Percentiles rank a stretch among this genome's conserved stretches.
Evolutionary conservation across 2,888 invertebrate species (phyloP).

Genomic region (Dicycla oo): DNA sequence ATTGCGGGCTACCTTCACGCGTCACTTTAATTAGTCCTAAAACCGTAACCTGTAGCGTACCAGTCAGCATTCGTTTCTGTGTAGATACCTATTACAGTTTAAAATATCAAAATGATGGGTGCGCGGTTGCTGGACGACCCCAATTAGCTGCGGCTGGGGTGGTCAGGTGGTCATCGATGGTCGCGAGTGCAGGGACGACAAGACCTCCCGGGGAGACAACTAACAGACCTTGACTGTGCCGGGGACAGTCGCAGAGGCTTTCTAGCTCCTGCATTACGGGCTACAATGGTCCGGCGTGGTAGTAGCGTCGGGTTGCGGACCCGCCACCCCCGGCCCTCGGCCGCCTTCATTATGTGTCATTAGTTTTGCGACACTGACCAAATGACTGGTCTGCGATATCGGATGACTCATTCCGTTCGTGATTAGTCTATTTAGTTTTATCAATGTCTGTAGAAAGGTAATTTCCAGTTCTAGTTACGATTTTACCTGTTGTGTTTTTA

Average conservation of each 20-base stretch:
- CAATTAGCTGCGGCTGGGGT: conserved; percentile 82
- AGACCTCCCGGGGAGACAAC: conserved; percentile 83
- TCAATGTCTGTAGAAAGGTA: conserved; percentile 71
- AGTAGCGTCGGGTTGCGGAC: conserved; percentile 64
- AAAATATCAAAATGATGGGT: conserved; percentile 63
- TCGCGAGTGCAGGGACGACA: conserved; percentile 78
- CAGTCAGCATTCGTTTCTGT: conserved; percentile 2
- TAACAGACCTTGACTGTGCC: conserved; percentile 86
- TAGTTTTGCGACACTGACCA: conserved; percentile 91
- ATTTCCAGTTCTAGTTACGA: conserved; percentile 66
- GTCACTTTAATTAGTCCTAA: conserved; percentile 20
- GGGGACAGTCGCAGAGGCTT: conserved; percentile 60
- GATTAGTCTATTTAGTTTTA: conserved; percentile 86
- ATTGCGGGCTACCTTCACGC: background rate
- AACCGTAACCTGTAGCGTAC: conserved; percentile 22
- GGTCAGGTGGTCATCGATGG: conserved; percentile 82
- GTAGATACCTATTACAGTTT: conserved; percentile 17
- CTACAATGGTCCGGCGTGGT: conserved; percentile 67
- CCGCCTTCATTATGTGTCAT: conserved; percentile 89
- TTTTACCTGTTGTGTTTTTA: conserved; percentile 36
- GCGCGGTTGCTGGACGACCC: conserved; percentile 71
- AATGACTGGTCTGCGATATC: conserved; percentile 89
- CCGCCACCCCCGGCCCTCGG: conserved; percentile 80
- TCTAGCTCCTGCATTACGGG: conserved; percentile 70
- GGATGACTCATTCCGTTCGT: conserved; percentile 88